These are phyloP conservation scores for Venturia canescens DNA, from an alignment of 1,140 invertebrate genomes.

Conservation along the genomic window DNA sequence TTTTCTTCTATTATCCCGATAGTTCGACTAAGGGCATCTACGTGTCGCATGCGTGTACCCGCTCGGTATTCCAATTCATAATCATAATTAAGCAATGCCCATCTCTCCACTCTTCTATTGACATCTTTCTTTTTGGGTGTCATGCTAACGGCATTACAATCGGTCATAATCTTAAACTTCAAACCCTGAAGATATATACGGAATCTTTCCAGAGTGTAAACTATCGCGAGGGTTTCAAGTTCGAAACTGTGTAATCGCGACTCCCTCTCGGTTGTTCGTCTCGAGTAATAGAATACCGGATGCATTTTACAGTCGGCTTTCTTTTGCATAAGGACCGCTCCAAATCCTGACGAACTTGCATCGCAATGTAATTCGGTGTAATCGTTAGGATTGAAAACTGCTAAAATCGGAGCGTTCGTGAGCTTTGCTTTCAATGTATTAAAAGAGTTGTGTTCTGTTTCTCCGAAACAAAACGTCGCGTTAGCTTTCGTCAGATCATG, in stretches of 20 bases:
- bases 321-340: constrained; percentile 53
- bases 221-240: constrained; percentile 71
- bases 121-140: constrained; percentile 48
- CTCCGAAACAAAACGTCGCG: constrained; percentile 27
- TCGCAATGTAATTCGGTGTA: constrained; percentile 59
- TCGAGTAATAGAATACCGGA: constrained; percentile 40
- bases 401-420: constrained; percentile 14
- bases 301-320: constrained; percentile 34
- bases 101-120: constrained; percentile 53
- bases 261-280: constrained; percentile 61
- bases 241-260: constrained; percentile 65
- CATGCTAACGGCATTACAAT: constrained; percentile 42
- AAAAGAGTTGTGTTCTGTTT: not conserved
- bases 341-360: constrained; percentile 55
- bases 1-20: constrained; percentile 54
- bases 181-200: constrained; percentile 48
- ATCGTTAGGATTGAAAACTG: constrained; percentile 41
- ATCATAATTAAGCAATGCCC: constrained; percentile 49
- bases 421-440: not conserved
- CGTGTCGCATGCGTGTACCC: constrained; percentile 52
- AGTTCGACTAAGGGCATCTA: constrained; percentile 55
- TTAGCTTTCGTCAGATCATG: constrained; percentile 19
- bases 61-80: constrained; percentile 54
- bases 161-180: constrained; percentile 50
- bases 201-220: constrained; percentile 3